phyloP scores from a whole-genome alignment of 2,113 vertebrate species.

The Tylochromis polylepis region DNA sequence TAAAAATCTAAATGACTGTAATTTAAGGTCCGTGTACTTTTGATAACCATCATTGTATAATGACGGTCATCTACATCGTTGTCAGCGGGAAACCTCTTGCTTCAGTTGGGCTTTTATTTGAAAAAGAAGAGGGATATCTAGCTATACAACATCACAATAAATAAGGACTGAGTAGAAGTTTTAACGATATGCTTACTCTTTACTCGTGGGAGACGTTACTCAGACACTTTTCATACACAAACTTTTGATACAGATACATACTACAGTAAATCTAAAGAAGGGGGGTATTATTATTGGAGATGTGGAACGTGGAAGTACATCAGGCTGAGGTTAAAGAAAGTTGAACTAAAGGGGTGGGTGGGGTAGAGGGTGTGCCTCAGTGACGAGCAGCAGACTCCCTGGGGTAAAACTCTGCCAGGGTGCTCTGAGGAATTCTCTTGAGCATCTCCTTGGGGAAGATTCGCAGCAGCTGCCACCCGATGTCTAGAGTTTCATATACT shows the following conservation, averaged over 20 bases:
- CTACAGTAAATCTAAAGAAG: slow-evolving; percentile 41
- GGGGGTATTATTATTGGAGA: slow-evolving; percentile 9
- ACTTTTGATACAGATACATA: slow-evolving; percentile 17
- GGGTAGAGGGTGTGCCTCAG: too few relatives aligned
- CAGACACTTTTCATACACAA: slow-evolving; percentile 30
- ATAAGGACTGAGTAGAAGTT: slow-evolving; percentile 32
- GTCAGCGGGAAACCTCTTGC: neutral
- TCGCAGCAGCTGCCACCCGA: slow-evolving; percentile 95
- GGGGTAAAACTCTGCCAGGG: slow-evolving; percentile 93
- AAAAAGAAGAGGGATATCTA: neutral
- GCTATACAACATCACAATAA: slow-evolving; percentile 39
- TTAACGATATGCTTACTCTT: slow-evolving; percentile 33
- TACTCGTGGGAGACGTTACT: slow-evolving; percentile 15
- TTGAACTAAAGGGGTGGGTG: too few relatives aligned
- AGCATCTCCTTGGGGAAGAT: slow-evolving; percentile 99
- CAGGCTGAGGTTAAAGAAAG: neutral
- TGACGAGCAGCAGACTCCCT: slow-evolving; percentile 78
- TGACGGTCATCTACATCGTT: neutral
- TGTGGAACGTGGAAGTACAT: neutral
- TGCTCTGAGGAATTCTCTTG: slow-evolving; percentile 95
- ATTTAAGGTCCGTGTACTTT: neutral
- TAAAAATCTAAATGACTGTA: neutral
- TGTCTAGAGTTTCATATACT: slow-evolving; percentile 93
- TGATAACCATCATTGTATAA: neutral
- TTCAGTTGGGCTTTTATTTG: neutral